Evolutionary conservation across 2,113 vertebrate species (phyloP).

Genomic region (rat (Rattus norvegicus)): DNA sequence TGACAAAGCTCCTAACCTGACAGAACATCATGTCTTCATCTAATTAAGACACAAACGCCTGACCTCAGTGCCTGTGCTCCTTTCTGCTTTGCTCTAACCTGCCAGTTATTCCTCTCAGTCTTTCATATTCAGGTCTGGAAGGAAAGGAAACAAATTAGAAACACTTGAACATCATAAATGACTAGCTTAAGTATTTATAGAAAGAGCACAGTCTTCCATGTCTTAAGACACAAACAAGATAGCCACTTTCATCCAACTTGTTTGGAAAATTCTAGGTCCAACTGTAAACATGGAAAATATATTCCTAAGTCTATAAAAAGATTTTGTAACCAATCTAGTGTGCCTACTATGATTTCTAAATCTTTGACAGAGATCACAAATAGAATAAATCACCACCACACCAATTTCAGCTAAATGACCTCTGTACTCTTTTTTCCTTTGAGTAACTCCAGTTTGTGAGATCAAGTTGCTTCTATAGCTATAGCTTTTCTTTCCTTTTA

Average conservation of each 20-base stretch:
- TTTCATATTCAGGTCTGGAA: background rate
- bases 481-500: background rate
- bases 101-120: background rate
- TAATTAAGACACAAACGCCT: background rate
- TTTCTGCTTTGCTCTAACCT: too few species aligned
- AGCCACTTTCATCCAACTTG: background rate
- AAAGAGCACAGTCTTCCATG: background rate
- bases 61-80: background rate
- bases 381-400: background rate
- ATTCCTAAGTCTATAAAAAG: background rate
- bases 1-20: background rate
- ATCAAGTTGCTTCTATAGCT: background rate
- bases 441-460: slow-evolving; percentile 7
- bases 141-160: background rate
- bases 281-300: background rate
- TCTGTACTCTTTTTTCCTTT: background rate
- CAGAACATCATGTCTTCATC: background rate
- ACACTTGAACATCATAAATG: background rate
- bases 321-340: slow-evolving; percentile 1
- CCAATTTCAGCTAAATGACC: background rate
- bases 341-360: background rate
- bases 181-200: background rate
- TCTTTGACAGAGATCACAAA: slow-evolving; percentile 26
- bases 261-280: background rate
- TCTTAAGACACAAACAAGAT: background rate